Evolutionary conservation across 1,140 invertebrate species (phyloP), one percentile per base, ranked within the genome.

Genomic region (Hypothenemus hampei): DNA sequence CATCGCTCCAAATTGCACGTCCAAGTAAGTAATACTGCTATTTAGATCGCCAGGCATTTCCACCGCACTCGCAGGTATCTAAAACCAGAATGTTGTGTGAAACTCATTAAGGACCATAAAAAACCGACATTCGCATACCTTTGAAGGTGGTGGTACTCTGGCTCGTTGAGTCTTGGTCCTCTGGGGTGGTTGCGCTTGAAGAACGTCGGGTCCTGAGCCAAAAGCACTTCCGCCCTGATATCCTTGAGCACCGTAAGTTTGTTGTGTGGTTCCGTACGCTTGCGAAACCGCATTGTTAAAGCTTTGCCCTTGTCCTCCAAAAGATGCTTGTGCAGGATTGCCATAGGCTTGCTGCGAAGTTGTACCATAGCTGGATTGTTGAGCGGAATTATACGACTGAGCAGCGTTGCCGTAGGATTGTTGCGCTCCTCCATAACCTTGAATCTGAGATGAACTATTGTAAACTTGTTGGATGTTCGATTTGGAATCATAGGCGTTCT

Each of bases 1-100:
- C 58, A 96, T 75, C 13, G 84, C 91, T 47, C 93, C 93, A 74
- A 97, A 96, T 73, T 96, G 92, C 40, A 96, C 90, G 76, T 95
- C 92, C 40, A 97, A 77, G 62, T 87, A 86, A 57, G 81, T 81
- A 57, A 90, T 86, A 57, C 63, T 81, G 50, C 79, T 78, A 20
- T 83, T 82, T 50, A 82, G 77, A 71, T 93, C 91, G 43, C 89
- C 91, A 0, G 85, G 93, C 93, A 97, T 97, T 72, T 97, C 93
- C 21, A 97, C 93, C 37, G 93, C 93, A 54, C 84, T 89, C 13
- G 90, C 82, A 24, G 93, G 93, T 63, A 97, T 97, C 84, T 88
- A 65, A 15, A 72, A 43, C 29, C 20, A 19, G 11, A 31, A 11
- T 31, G 26, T 31, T 31, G 10, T 13, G 13, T 31, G 26, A 11